Evolutionary conservation across 2,888 invertebrate genomes (phyloP), one percentile per base, ranked within the genome.

Genomic region (Diaperis boleti): DNA sequence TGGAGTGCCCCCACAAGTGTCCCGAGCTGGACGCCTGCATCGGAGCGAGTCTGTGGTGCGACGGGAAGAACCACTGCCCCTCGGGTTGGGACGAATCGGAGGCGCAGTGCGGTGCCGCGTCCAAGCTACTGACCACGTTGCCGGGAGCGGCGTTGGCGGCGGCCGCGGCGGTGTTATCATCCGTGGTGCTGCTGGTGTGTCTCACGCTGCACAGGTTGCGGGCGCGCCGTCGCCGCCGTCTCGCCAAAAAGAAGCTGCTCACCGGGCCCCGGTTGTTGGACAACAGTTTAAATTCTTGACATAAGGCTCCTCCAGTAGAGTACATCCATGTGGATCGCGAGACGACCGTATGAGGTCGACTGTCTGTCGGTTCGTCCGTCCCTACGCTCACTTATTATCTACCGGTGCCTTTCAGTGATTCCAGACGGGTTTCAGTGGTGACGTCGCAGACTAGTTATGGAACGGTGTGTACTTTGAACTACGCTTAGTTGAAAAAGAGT

Each of bases 301-400:
- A 93, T 78, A 92, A 92, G 83, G 88, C 89, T 81, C 90, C 92
- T 85, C 90, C 92, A 86, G 94, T 94, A 87, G 94, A 94, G 82
- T 94, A 92, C 83, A 94, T 94, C 80, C 93, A 94, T 84, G 92
- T 94, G 85, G 94, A 95, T 85, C 90, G 94, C 82, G 94, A 94
- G 85, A 94, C 94, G 81, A 94, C 94, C 77, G 94, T 95, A 87
- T 92, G 89, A 91, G 85, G 76, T 73, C 75, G 72, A 72, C 74
- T 74, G 74, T 75, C 64, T 61, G 66, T 74, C 75, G 76, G 76
- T 72, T 70, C 75, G 73, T 79, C 79, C 79, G 79, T 79, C 79
- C 80, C 78, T 74, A 74, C 77, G 81, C 80, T 80, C 79, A 80
- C 77, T 76, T 75, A 63, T 77, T 64, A 79, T 79, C 79, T 79